Evolutionary conservation across 2,113 vertebrate genomes (phyloP), one percentile per base, ranked within the genome.

Genomic region (Propithecus coquereli): DNA sequence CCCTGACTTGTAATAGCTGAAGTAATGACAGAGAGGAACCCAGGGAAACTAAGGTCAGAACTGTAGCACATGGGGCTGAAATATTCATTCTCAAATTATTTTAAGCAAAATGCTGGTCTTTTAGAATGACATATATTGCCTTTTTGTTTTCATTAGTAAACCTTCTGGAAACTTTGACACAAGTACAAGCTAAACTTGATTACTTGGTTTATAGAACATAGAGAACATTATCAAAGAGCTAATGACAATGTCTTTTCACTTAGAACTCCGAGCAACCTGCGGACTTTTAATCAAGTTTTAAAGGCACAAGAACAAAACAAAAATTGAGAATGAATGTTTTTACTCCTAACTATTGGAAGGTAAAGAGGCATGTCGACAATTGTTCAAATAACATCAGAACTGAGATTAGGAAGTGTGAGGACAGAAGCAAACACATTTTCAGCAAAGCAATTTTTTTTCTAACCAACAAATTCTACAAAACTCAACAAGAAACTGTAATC

Each of bases 251-350:
- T 68, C 92, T 96, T 50, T 91, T 94, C 94, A 59, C 89, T 94
- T 30, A 94, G 95, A 97, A 92, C 66, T 86, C 91, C 22, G 34
- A 92, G 95, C 74, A 94, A 91, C 88, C 92, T 96, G 91, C 80
- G 0, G 25, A 93, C 91, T 97, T 97, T 93, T 94, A 95, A 97
- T 96, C 95, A 94, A 84, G 79, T 97, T 97, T 97, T 94, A 98
- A 97, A 97, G 94, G 82, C 43, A 94, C 82, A 65, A 86, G 95
- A 86, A 84, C 45, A 95, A 90, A 96, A 96, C 61, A 89, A 96
- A 98, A 91, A 93, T 43, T 80, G 93, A 95, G 61, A 96, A 79
- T 47, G 87, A 96, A 71, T 57, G 47, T 65, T 92, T 97, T 92
- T 43, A 82, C 61, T 82, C 73, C 77, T 43, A 94, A 74, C 77